Percentiles rank a stretch among this genome's conserved stretches.
Conservation (phyloP, 2,888 invertebrate genomes). For the Lithophane leautieri region DNA sequence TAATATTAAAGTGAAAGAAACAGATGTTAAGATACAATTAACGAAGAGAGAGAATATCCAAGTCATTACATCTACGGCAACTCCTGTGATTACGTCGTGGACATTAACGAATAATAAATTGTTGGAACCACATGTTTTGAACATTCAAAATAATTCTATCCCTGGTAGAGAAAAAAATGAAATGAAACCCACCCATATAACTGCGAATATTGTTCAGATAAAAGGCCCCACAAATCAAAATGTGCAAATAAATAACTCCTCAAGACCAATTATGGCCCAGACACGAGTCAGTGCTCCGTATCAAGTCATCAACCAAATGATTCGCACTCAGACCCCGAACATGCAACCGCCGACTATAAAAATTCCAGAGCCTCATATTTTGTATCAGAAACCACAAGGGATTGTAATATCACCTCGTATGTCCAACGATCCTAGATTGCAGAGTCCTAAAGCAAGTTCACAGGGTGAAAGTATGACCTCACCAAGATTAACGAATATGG, state of each 20-base stretch:
- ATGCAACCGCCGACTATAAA: conserved; percentile 92
- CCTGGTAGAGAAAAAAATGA: conserved; percentile 78
- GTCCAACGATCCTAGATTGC: conserved; percentile 81
- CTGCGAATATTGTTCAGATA: conserved; percentile 86
- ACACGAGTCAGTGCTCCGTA: conserved; percentile 83
- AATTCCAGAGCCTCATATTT: conserved; percentile 90
- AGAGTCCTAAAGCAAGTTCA: conserved; percentile 84
- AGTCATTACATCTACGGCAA: conserved; percentile 83
- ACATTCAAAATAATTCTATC: conserved; percentile 76
- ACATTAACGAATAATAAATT: conserved; percentile 87
- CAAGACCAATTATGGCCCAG: conserved; percentile 81
- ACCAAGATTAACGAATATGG: conserved; percentile 83
- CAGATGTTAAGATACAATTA: conserved; percentile 80
- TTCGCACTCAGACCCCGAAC: conserved; percentile 81
- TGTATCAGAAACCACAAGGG: conserved; percentile 86
- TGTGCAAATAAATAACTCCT: conserved; percentile 74
- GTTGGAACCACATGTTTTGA: conserved; percentile 82
- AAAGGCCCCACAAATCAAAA: conserved; percentile 79
- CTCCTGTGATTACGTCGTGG: conserved; percentile 91
- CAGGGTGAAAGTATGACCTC: conserved; percentile 83
- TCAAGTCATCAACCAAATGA: conserved; percentile 86
- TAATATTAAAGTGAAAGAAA: conserved; percentile 74
- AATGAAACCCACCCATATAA: conserved; percentile 82
- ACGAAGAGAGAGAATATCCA: conserved; percentile 80
- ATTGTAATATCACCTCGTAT: conserved; percentile 87